Base-by-base conservation (phyloP, 2,797 vertebrate genomes). In the Spinibarbus caldwelli region DNA sequence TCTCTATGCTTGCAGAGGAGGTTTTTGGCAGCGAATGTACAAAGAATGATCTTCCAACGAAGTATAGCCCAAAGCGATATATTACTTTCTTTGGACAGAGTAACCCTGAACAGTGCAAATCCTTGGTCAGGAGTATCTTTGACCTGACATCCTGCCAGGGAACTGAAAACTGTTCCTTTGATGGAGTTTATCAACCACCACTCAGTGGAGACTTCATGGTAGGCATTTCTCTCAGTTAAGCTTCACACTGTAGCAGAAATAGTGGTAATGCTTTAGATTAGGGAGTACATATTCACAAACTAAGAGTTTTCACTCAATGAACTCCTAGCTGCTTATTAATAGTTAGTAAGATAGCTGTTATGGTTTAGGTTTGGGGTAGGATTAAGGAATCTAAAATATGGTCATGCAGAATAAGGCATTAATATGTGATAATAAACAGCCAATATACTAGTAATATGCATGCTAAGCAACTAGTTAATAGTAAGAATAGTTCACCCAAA, bases 201-300 rank as follows among this genome's bases (percentile, higher is more conserved):
- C 91, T 97, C 68, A 94, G 91, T 79, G 97, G 98, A 72, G 89
- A 93, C 1, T 99, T 97, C 85, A 95, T 97, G 97, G 97, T 99
- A 96, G 90, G 94, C 86, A 47, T 38, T 67, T 17, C 23, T 62
- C 41, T 17, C 23, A 41, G 29, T 78, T 43, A n/a, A 41, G 14
- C 4, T 36, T 23, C 29, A 78, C n/a, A 68, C 12, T 73, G 70
- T 57, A 43, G 10, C 15, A 66, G 64, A 31, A 34, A 67, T 19
- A 36, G 31, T 67, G 6, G 17, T 67, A 67, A 67, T 67, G n/a
- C n/a, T 59, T 59, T 59, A 59, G 57, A 26, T 59, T 26, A 14
- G 11, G 57, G 4, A 59, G n/a, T 26, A 59, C n/a, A 12, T 26
- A 26, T 59, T 26, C n/a, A 62, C 23, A 12, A n/a, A 57, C 8